phyloP scores from a whole-genome alignment of 2,797 vertebrate genomes.

The Macropus fuliginosus region DNA sequence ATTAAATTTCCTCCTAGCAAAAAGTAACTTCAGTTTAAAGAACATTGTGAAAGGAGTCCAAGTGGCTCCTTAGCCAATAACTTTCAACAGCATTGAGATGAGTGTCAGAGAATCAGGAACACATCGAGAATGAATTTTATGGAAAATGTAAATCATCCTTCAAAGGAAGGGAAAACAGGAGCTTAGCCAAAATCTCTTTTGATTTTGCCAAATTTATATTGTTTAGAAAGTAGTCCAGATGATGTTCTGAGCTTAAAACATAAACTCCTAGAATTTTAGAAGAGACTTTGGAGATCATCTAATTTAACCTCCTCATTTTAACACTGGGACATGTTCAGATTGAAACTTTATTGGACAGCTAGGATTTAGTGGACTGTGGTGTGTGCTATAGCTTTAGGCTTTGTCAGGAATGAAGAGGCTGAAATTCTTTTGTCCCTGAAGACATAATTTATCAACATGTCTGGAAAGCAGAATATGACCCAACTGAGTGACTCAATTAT shows the following conservation, averaged over 20 bases:
- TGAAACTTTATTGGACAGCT: background rate
- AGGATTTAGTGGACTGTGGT: constrained; percentile 5
- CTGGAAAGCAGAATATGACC: background rate
- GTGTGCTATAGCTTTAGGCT: background rate
- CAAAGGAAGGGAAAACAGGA: background rate
- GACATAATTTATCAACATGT: constrained; percentile 26
- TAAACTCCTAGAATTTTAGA: background rate
- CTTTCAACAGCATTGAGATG: constrained; percentile 12
- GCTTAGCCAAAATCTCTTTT: constrained; percentile 47
- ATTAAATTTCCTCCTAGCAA: background rate
- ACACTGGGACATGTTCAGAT: background rate
- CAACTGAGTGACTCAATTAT: background rate
- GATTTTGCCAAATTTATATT: constrained; percentile 8
- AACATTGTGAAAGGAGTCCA: background rate
- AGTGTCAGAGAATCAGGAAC: constrained; percentile 22
- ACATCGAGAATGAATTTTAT: constrained; percentile 11
- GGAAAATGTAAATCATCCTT: constrained; percentile 39
- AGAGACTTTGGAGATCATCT: constrained; percentile 10
- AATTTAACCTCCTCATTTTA: constrained; percentile 2
- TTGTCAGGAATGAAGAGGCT: background rate
- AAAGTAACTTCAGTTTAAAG: background rate
- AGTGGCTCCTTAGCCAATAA: background rate
- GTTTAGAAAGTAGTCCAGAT: background rate
- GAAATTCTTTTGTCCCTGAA: background rate
- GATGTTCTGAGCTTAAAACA: constrained; percentile 32